Evolutionary conservation across 2,888 invertebrate species (phyloP), one percentile per base, ranked within the genome.

Genomic region (Volucella inanis): DNA sequence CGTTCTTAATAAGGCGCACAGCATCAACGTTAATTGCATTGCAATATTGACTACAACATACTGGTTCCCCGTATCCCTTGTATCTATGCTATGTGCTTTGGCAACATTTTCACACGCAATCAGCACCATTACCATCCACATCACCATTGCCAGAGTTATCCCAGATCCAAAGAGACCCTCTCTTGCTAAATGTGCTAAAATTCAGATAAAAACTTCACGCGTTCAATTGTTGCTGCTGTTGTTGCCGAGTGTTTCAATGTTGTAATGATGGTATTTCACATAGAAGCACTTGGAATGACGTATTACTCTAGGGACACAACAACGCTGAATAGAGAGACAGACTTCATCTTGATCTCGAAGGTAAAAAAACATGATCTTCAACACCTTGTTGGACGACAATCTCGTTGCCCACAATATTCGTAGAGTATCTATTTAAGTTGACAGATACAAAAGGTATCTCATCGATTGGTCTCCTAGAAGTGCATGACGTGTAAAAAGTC

Each of bases 91-190:
- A 59, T 72, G 72, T 74, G 65, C 71, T 72, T 76, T 81, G 81
- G 74, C 72, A 85, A 64, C 81, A 90, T 90, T 90, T 90, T 90
- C 90, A 90, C 90, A 90, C 90, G 90, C 90, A 90, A 90, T 87
- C 88, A 87, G 76, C 83, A 68, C 72, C 79, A 81, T 52, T 6
- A 31, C 54, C 18, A 22, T 22, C 18, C 18, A 22, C 18, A 22
- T 22, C 6, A 31, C 54, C 77, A 47, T 47, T 31, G 50, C 67
- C 15, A 43, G 15, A 18, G 31, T 31, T 6, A 31, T 31, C 31
- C 31, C 31, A 62, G 49, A 45, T 18, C 8, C 47, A 75, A 31
- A 38, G 15, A 31, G 55, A 45, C 2, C 45, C 12, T 54, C n/a
- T 68, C 39, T 49, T 15, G 41, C n/a, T n/a, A n/a, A n/a, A n/a